Percentiles rank a stretch among this genome's conserved stretches.
Evolutionary conservation across 2,797 vertebrate genomes (phyloP).

Genomic region (Gephyroberyx darwinii): DNA sequence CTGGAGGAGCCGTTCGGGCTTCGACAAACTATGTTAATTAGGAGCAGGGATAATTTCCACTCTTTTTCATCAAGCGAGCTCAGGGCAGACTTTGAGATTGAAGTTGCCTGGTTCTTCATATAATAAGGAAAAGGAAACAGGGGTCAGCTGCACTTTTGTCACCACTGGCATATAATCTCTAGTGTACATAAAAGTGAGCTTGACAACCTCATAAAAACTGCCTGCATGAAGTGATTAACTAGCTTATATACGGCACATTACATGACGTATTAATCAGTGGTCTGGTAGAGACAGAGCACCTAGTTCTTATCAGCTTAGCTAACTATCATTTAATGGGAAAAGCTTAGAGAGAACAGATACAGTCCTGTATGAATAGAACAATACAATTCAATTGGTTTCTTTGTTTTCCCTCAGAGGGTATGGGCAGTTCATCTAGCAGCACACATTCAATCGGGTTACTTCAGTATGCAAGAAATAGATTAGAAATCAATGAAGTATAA

Average conservation of each 20-base stretch:
- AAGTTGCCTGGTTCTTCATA: slow-evolving; percentile 13
- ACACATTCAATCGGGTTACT: slow-evolving; percentile 66
- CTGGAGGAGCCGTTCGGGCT: slow-evolving; percentile 57
- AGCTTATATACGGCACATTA: slow-evolving; percentile 54
- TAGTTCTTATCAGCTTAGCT: slow-evolving; percentile 67
- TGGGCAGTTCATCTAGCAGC: slow-evolving; percentile 68
- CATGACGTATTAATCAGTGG: slow-evolving; percentile 68
- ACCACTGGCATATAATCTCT: slow-evolving; percentile 52
- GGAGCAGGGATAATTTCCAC: slow-evolving; percentile 59
- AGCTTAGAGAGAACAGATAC: slow-evolving; percentile 51
- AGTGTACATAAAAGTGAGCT: slow-evolving; percentile 47
- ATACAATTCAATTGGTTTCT: slow-evolving; percentile 65
- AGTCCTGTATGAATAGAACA: slow-evolving; percentile 64
- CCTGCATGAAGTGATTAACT: slow-evolving; percentile 58
- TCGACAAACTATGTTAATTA: slow-evolving; percentile 68
- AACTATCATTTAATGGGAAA: slow-evolving; percentile 71
- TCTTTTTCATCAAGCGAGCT: slow-evolving; percentile 34
- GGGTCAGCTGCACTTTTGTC: slow-evolving; percentile 27
- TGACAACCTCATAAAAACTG: slow-evolving; percentile 49
- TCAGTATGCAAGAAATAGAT: slow-evolving; percentile 70
- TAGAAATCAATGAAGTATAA: slow-evolving; percentile 74
- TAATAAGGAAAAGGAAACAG: not conserved
- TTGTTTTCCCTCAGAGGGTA: slow-evolving; percentile 72
- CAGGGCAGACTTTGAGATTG: slow-evolving; percentile 38
- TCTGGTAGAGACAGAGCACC: slow-evolving; percentile 48